These are phyloP conservation scores for Scaptomyza parva DNA, from an alignment of 2,888 invertebrate species.

Conservation along the genomic window DNA sequence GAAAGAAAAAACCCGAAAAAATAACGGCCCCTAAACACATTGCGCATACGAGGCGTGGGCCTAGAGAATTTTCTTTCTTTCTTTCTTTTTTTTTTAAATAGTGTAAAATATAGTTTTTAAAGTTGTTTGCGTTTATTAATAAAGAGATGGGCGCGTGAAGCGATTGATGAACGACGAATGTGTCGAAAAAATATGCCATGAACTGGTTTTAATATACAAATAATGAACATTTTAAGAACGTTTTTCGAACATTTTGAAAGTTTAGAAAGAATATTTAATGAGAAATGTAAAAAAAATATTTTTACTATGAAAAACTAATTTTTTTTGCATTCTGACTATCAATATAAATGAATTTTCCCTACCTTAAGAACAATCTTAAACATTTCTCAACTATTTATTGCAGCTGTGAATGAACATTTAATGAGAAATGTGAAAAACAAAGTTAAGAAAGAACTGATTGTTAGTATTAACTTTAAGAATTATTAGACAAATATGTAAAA, in stretches of 20 bases:
- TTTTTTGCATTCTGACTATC: no score
- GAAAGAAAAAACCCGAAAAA: no score
- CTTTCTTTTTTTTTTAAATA: constrained; percentile 8
- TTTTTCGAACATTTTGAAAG: constrained; percentile 9
- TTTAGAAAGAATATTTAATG: no score
- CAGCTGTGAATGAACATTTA: no score
- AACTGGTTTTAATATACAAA: no score
- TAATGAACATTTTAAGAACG: no score
- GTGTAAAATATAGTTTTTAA: constrained; percentile 1
- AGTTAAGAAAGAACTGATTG: no score
- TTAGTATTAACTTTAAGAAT: no score
- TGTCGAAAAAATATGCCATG: constrained; percentile 6
- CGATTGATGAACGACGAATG: constrained; percentile 42
- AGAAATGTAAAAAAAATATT: neutral
- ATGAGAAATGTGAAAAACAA: neutral
- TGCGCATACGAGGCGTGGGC: constrained; percentile 50
- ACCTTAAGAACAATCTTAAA: no score
- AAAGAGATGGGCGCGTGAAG: constrained; percentile 42
- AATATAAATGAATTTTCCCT: no score
- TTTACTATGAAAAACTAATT: no score
- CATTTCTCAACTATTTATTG: no score
- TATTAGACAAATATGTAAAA: neutral
- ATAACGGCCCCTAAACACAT: constrained; percentile 32
- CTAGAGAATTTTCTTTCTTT: neutral
- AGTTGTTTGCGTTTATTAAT: constrained; percentile 6